Base-by-base conservation (phyloP, 1,140 invertebrate species). In the Caenorhabditis inopinata region DNA sequence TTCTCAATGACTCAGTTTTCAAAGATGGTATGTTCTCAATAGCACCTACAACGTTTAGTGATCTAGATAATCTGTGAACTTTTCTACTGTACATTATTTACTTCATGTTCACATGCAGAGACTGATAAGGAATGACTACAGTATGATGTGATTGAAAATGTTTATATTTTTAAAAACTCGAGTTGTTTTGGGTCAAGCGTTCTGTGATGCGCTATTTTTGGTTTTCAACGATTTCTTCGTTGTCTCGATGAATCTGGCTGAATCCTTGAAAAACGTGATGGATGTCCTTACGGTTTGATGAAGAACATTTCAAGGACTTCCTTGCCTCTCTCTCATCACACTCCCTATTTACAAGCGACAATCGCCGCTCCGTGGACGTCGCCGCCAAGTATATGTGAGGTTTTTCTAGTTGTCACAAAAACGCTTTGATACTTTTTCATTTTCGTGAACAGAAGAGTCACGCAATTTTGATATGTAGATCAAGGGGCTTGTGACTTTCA, bases 341-440 rank as follows among this genome's bases (percentile, higher is more conserved):
- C 58, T 68, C 58, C 58, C 58, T 29, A 38, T 68, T 68, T 38
- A 68, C 58, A 38, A 38, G 23, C 32, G 9, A 29, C 58, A 18
- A 32, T 27, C 6, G 6, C 38, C 25, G 35, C 12, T 38, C 25
- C 9, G 23, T 21, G 25, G 58, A 9, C n/a, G 58, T 21, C 58
- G 58, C 58, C 25, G n/a, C 25, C 51, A 68, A 68, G 58, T 68
- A 42, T 68, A 42, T 68, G 38, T 42, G 18, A 68, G n/a, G 58
- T 38, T 68, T 42, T 68, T 68, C 58, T 68, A 68, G 32, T 68
- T 68, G 58, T 68, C 58, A 68, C 58, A 68, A 21, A 68, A 42
- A 68, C 58, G 32, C 32, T 68, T 68, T 68, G 32, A 68, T 38
- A 68, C 58, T 68, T 68, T 68, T 47, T 47, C 35, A 21, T 62